Conservation (phyloP, 2,113 vertebrate genomes). For the Kryptolebias marmoratus region DNA sequence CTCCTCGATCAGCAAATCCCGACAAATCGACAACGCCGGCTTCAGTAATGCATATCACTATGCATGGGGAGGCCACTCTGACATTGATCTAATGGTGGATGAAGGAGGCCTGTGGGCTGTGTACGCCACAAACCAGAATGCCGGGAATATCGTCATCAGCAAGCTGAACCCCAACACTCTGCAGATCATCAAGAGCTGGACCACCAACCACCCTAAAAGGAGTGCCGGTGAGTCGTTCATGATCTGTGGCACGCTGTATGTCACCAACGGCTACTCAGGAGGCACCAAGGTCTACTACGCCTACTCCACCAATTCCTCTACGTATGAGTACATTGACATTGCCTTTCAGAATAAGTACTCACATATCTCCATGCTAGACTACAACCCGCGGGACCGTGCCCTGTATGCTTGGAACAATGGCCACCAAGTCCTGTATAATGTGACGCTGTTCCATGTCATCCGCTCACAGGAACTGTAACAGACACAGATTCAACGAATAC, state of each 20-base stretch:
- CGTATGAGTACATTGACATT: constrained; percentile 98
- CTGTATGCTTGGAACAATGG: constrained; percentile 99
- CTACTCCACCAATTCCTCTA: constrained; percentile 97
- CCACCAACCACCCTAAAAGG: constrained; percentile 96
- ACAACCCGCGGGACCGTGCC: constrained; percentile 95
- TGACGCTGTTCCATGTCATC: constrained; percentile 97
- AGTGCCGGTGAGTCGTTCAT: constrained; percentile 97
- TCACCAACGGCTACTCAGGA: constrained; percentile 96
- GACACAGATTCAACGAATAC: constrained; percentile 28
- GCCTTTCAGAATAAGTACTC: constrained; percentile 97
- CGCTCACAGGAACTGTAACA: constrained; percentile 93
- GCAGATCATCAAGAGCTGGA: constrained; percentile 93
- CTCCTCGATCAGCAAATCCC: constrained; percentile 91
- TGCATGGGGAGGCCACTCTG: constrained; percentile 96
- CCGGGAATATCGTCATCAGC: constrained; percentile 97
- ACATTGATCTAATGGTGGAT: constrained; percentile 98
- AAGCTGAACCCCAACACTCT: constrained; percentile 93
- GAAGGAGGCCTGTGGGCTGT: constrained; percentile 97
- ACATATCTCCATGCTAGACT: constrained; percentile 99
- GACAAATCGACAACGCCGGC: constrained; percentile 94
- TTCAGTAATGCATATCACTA: constrained; percentile 98
- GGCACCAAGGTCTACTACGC: constrained; percentile 98
- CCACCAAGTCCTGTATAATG: constrained; percentile 96
- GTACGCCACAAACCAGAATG: constrained; percentile 98
- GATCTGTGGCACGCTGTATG: constrained; percentile 97